Evolutionary conservation across 1,140 invertebrate genomes (phyloP), one percentile per base, ranked within the genome.

Genomic region (Linepithema humile): DNA sequence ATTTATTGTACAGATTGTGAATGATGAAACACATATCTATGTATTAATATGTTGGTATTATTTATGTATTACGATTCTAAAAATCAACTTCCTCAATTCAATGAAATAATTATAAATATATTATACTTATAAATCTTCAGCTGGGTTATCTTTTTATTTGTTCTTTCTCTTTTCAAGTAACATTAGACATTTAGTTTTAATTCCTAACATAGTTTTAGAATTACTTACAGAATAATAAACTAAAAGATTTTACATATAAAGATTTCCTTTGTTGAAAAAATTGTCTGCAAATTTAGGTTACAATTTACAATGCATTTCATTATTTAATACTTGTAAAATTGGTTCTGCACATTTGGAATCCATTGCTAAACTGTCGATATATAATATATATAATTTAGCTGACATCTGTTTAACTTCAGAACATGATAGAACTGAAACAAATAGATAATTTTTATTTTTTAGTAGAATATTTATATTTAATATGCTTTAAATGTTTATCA

Each of bases 221-320:
- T 64, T 26, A 48, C 50, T 0, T 20, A 12, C 3, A 32, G 17
- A 1, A 45, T 0, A 73, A 57, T 74, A 3, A 60, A 17, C 10
- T n/a, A 17, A 7, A 23, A 48, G 17, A 6, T 67, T 87, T 88
- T 90, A 94, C 90, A 94, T 91, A 60, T 94, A 94, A 73, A 94
- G 90, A 69, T 94, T 94, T 82, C 93, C 94, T 94, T 94, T 94
- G 92, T 91, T 92, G 65, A 92, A 93, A 80, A 90, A 91, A n/a
- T 86, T 90, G 73, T 90, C 90, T 1, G 29, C 38, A 80, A 89
- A 82, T 59, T 67, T 84, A 26, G 90, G 40, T 12, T 90, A 85
- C 23, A 92, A 5, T 48, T 60, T 69, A 84, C 84, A 87, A 40
- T 26, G 26, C 32, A 70, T 70, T 90, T 86, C 32, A 91, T 73